phyloP scores from a whole-genome alignment of 2,113 vertebrate species.

The Amazona vittata region DNA sequence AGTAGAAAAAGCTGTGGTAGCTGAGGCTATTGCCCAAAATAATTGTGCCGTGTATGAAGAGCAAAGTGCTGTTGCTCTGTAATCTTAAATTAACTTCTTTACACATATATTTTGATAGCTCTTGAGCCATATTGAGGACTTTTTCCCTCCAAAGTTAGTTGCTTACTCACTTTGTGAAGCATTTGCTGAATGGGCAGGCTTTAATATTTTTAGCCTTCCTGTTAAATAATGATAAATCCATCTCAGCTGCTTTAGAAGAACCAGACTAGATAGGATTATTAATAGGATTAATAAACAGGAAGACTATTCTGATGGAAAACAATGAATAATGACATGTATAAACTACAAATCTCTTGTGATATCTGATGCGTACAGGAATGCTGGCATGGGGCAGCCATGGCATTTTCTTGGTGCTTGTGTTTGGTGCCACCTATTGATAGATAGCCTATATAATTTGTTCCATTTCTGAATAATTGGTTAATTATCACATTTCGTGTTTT shows the following conservation, averaged over 20 bases:
- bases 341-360: background rate
- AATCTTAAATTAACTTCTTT: background rate
- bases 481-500: background rate
- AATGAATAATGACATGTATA: no score
- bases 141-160: accelerated
- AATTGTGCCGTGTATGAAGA: background rate
- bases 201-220: background rate
- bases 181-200: background rate
- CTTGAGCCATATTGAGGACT: background rate
- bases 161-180: background rate
- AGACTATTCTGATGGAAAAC: background rate
- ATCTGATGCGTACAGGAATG: background rate
- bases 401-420: background rate
- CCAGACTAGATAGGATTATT: background rate
- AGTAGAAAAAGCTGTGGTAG: background rate
- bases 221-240: background rate
- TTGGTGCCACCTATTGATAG: slow-evolving; percentile 60
- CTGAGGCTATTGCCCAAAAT: background rate
- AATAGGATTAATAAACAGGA: background rate
- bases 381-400: background rate
- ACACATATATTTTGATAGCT: background rate
- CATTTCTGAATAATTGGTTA: background rate
- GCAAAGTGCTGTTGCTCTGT: background rate
- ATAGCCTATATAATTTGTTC: background rate
- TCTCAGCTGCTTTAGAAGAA: background rate